Conservation (phyloP, 2,113 vertebrate genomes). For the Indicator indicator region DNA sequence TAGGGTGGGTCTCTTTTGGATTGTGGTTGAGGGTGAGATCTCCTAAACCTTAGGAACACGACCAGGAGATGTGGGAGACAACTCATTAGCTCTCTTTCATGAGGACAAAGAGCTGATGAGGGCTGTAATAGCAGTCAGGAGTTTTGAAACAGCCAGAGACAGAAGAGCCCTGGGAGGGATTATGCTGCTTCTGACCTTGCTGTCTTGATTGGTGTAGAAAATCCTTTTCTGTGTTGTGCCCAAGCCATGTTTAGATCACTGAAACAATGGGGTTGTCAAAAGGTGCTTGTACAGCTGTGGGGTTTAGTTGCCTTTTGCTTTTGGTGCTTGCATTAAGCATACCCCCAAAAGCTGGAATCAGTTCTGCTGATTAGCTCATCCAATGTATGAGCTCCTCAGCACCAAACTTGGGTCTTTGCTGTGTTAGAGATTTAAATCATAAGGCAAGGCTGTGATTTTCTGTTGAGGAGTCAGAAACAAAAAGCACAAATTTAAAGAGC, state of each 20-base stretch:
- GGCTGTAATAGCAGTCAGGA: not conserved
- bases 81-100: not conserved
- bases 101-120: not conserved
- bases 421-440: constrained; percentile 6
- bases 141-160: not conserved
- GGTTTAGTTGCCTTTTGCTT: not conserved
- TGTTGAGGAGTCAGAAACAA: constrained; percentile 21
- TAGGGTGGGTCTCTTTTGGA: not conserved
- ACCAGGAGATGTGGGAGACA: not conserved
- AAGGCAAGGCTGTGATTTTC: constrained; percentile 11
- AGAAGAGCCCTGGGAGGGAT: not conserved
- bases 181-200: not conserved
- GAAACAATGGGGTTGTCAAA: not conserved
- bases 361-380: constrained; percentile 2
- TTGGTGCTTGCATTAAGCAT: not conserved
- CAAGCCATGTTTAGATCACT: not conserved
- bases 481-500: not conserved
- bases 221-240: not conserved
- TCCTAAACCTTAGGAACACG: not conserved
- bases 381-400: not conserved
- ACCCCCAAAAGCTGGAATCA: not conserved
- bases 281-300: not conserved
- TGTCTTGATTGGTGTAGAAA: not conserved
- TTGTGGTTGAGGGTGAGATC: not conserved
- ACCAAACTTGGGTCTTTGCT: constrained; percentile 4